A percentile compares a stretch with the other conserved stretches of the same genome.
phyloP scores from a whole-genome alignment of 2,888 invertebrate species.

The Ochlodes sylvanus region DNA sequence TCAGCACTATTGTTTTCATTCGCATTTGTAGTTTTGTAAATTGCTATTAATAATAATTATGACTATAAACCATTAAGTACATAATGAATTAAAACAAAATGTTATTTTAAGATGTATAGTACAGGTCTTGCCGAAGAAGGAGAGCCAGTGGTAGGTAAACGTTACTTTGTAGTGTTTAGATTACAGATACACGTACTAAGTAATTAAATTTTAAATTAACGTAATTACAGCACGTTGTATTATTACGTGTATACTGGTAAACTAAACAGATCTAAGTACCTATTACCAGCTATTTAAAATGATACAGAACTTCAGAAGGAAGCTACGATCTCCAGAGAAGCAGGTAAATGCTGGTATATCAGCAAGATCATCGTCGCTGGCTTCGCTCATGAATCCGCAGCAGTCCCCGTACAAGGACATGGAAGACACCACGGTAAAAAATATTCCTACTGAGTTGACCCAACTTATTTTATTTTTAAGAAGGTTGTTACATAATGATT shows the following conservation, averaged over 20 bases:
- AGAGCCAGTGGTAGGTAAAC: slow-evolving; percentile 71
- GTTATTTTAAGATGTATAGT: slow-evolving; percentile 64
- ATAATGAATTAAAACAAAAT: neutral
- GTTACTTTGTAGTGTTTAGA: no score
- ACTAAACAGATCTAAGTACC: no score
- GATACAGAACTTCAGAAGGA: slow-evolving; percentile 87
- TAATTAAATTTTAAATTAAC: no score
- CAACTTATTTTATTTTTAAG: no score
- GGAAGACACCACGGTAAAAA: slow-evolving; percentile 54
- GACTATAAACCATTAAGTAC: neutral
- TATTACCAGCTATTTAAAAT: slow-evolving; percentile 21
- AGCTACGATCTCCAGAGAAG: slow-evolving; percentile 84
- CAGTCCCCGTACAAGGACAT: slow-evolving; percentile 64
- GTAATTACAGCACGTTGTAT: no score
- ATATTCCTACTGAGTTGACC: no score
- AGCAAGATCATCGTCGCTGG: slow-evolving; percentile 75
- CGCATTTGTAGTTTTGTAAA: neutral
- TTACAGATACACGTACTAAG: no score
- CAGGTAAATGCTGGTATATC: slow-evolving; percentile 68
- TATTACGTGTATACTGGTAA: no score
- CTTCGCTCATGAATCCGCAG: slow-evolving; percentile 71
- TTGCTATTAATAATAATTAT: neutral
- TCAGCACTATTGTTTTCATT: slow-evolving; percentile 49
- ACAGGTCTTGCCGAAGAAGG: slow-evolving; percentile 77
- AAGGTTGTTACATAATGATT: no score